Base-by-base conservation (phyloP, 2,888 invertebrate species). In the Hypomecis punctinalis region DNA sequence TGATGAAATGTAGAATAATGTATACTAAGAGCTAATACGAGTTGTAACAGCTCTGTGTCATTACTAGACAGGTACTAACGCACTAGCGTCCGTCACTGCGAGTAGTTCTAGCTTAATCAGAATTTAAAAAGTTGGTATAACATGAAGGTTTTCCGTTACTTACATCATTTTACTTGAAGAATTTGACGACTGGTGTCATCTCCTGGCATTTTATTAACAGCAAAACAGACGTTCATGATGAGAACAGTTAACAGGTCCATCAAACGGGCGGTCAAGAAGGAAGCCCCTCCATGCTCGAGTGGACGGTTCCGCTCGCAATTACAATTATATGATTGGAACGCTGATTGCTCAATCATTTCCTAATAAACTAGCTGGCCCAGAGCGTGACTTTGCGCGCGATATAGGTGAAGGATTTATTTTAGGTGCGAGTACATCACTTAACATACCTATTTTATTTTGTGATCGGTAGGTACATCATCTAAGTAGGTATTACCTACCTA, bases 271-370 rank as follows among this genome's bases (percentile, higher is more conserved):
- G 75, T 77, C 76, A 78, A 82, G 87, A 80, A 80, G 85, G 82
- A 82, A 83, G 82, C 83, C 77, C 70, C 74, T 73, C 71, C n/a
- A 10, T 52, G 69, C 68, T 63, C 87, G 85, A 92, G 92, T 92
- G 90, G 87, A 66, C 81, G 74, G 86, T 91, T 92, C 92, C 92
- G 90, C 81, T 73, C 76, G 64, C 89, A 90, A 90, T 91, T 87
- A 88, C 91, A 92, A 91, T 91, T 91, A 89, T 81, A 79, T 89
- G 86, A 91, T 90, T 91, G 89, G 72, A 78, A 78, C 87, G 79
- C 84, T 90, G 90, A 91, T 91, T 91, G 91, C 80, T 84, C 88
- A 89, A 86, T 83, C 73, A 84, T 84, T 92, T 92, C 91, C 91
- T 92, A 90, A 92, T 91, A 85, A 91, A 88, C 74, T 57, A 69